Evolutionary conservation across 2,113 vertebrate species (phyloP).

Genomic region (Nothobranchius furzeri): DNA sequence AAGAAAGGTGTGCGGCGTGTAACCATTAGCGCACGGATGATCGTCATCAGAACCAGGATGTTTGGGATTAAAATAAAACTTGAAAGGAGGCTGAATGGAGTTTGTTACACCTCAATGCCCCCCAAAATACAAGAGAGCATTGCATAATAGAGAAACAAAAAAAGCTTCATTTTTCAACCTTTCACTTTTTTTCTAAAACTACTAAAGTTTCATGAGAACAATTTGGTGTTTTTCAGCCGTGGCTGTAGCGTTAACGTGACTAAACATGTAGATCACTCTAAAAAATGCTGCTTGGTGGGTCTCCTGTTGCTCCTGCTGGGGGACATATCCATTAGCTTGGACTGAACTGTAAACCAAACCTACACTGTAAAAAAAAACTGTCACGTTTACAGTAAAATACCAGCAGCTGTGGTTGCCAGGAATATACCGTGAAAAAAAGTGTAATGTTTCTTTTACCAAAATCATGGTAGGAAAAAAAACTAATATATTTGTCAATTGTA

Average conservation of each 20-base stretch:
- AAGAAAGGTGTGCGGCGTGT: slow-evolving; percentile 9
- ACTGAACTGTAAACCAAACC: neutral
- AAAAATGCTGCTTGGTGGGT: too few relatives aligned
- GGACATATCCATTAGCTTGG: neutral
- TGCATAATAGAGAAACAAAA: slow-evolving; percentile 1
- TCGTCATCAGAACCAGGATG: slow-evolving; percentile 18
- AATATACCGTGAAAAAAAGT: too few relatives aligned
- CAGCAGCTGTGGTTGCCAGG: too few relatives aligned
- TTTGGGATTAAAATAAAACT: slow-evolving; percentile 19
- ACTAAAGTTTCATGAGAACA: too few relatives aligned
- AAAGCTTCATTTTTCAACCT: neutral
- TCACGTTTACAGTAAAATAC: too few relatives aligned
- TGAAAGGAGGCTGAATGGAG: neutral
- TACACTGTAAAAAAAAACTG: neutral
- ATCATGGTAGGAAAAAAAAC: too few relatives aligned
- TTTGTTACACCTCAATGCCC: neutral
- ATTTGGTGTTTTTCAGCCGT: too few relatives aligned
- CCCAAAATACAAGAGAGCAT: neutral
- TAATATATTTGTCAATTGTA: too few relatives aligned
- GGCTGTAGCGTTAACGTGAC: too few relatives aligned
- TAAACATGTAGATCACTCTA: too few relatives aligned
- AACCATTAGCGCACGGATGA: neutral
- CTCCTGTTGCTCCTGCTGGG: neutral
- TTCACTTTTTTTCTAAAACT: too few relatives aligned
- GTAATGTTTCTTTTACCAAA: too few relatives aligned